These are phyloP conservation scores for Penaeus monodon DNA, from an alignment of 2,888 invertebrate species.

Conservation along the genomic window DNA sequence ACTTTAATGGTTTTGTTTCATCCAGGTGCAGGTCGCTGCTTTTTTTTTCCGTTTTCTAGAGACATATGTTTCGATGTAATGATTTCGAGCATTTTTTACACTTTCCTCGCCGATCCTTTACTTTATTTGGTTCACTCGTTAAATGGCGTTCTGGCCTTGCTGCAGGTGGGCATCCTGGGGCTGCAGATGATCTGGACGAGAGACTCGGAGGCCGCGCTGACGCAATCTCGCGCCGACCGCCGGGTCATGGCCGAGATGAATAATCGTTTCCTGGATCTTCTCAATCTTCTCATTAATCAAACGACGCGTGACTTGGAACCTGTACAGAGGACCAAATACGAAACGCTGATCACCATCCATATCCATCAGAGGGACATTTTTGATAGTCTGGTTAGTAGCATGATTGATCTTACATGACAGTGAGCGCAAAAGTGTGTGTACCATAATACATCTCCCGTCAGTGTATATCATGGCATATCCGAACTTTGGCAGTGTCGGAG, in stretches of 20 bases:
- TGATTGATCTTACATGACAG: too few species aligned
- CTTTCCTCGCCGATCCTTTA: too few species aligned
- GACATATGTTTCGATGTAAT: too few species aligned
- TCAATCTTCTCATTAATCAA: conserved; percentile 94
- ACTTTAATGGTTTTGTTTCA: too few species aligned
- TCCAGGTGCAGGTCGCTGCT: too few species aligned
- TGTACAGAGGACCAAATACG: conserved; percentile 93
- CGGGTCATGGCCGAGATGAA: conserved; percentile 97
- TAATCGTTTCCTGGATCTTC: conserved; percentile 86
- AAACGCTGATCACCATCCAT: conserved; percentile 96
- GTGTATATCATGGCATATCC: too few species aligned
- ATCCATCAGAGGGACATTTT: conserved; percentile 98
- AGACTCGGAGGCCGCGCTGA: conserved; percentile 89
- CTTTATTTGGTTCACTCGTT: too few species aligned
- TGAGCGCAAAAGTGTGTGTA: too few species aligned
- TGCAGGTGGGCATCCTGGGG: conserved; percentile 83
- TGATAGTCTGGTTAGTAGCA: conserved; percentile 84
- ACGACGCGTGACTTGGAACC: conserved; percentile 91
- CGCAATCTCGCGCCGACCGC: conserved; percentile 91
- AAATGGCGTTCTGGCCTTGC: not conserved
- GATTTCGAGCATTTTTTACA: too few species aligned
- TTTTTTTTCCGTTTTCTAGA: too few species aligned
- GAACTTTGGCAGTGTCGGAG: conserved; percentile 80
- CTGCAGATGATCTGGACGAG: conserved; percentile 98
- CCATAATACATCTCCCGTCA: too few species aligned